phyloP scores from a whole-genome alignment of 2,888 invertebrate species.

The Nephrotoma guestfalica region DNA sequence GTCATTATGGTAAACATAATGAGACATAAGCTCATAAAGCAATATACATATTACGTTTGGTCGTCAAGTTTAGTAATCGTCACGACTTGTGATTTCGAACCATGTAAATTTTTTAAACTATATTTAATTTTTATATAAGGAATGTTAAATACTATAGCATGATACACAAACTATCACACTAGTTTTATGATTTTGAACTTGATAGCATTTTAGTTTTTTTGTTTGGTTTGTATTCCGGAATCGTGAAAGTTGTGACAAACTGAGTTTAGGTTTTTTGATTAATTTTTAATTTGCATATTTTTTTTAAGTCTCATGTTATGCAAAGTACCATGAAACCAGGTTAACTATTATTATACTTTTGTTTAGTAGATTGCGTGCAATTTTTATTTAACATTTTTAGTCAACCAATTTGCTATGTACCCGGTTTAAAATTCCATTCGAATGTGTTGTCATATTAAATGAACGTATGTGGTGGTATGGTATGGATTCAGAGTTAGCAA shows the following conservation, averaged over 20 bases:
- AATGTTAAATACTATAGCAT: background rate
- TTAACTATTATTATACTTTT: background rate
- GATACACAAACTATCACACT: background rate
- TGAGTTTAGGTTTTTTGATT: background rate
- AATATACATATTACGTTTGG: background rate
- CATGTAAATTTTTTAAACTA: background rate
- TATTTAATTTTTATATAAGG: background rate
- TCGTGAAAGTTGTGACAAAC: background rate
- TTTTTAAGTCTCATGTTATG: background rate
- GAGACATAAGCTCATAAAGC: background rate
- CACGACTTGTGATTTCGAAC: background rate
- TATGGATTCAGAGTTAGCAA: background rate
- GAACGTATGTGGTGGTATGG: background rate
- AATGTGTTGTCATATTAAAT: background rate
- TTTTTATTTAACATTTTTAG: background rate
- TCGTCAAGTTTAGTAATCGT: background rate
- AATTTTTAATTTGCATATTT: background rate
- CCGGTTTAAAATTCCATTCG: background rate
- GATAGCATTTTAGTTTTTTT: background rate
- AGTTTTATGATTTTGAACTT: background rate
- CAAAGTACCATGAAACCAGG: background rate
- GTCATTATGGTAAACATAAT: background rate
- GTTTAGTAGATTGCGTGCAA: background rate
- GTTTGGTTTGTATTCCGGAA: background rate
- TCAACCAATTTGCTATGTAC: background rate